Evolutionary conservation across 2,888 invertebrate species (phyloP).

Genomic region (Allygus modestus): DNA sequence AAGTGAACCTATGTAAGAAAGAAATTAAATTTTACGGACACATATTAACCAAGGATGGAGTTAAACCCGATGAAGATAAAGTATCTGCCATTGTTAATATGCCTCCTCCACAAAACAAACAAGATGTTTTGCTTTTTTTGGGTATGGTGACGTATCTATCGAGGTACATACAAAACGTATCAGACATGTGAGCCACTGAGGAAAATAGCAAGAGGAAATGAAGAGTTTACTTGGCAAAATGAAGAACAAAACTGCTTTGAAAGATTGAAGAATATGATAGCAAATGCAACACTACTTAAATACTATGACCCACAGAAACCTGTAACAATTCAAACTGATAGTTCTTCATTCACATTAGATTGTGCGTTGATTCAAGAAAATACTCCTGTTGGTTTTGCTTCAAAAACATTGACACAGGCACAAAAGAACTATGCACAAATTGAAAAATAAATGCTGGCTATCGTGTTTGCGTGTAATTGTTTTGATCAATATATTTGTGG

Average conservation of each 20-base stretch:
- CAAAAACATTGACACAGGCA: conserved; percentile 52
- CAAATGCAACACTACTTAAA: conserved; percentile 6
- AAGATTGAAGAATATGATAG: conserved; percentile 16
- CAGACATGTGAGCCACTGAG: conserved; percentile 68
- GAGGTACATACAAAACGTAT: no score
- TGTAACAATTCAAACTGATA: conserved; percentile 58
- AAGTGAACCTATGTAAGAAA: conserved; percentile 48
- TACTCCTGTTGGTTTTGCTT: conserved; percentile 56
- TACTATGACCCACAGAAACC: conserved; percentile 46
- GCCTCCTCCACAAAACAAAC: conserved; percentile 64
- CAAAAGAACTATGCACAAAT: conserved; percentile 58
- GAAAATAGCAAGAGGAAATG: conserved; percentile 65
- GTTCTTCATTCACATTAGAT: conserved; percentile 52
- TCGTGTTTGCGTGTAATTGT: conserved; percentile 55
- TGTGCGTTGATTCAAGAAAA: conserved; percentile 49
- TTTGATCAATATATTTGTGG: conserved; percentile 61
- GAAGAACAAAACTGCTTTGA: conserved; percentile 46
- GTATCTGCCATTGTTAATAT: conserved; percentile 65
- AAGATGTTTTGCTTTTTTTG: conserved; percentile 67
- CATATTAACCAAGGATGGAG: conserved; percentile 46
- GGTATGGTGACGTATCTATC: conserved; percentile 69
- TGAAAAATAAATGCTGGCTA: conserved; percentile 59
- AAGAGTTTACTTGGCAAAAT: conserved; percentile 49
- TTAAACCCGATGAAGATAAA: conserved; percentile 44
- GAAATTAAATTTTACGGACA: conserved; percentile 61